These are phyloP conservation scores for Mastomys coucha DNA, from an alignment of 2,113 vertebrate genomes.

Conservation along the genomic window DNA sequence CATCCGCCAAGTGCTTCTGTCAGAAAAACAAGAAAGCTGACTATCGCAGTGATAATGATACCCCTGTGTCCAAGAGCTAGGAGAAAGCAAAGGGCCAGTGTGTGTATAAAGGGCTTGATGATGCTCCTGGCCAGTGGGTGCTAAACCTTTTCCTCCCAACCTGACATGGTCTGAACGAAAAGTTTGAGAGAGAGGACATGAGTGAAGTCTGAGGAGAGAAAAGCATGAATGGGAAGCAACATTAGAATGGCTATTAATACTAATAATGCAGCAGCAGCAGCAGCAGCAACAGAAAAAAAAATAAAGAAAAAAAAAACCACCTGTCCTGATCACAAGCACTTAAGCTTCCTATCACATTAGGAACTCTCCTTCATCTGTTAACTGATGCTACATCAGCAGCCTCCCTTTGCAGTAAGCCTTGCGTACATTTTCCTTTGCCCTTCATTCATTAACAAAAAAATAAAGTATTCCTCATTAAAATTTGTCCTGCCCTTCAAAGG, in stretches of 20 bases:
- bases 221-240: not conserved
- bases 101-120: not conserved
- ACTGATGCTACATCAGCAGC: slow-evolving; percentile 59
- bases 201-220: slow-evolving; percentile 5
- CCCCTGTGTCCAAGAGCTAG: fast-evolving
- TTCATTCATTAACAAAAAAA: slow-evolving; percentile 72
- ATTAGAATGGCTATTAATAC: not conserved
- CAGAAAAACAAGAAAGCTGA: not conserved
- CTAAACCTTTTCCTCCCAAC: not conserved
- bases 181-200: slow-evolving; percentile 40
- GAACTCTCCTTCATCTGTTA: slow-evolving; percentile 75
- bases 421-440: slow-evolving; percentile 59
- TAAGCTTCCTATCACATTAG: not conserved
- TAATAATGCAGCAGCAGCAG: too few relatives aligned
- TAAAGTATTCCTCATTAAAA: slow-evolving; percentile 54
- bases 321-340: not conserved
- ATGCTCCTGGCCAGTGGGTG: not conserved
- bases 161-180: not conserved
- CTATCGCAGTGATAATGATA: not conserved
- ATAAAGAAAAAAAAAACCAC: too few relatives aligned
- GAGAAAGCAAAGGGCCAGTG: not conserved
- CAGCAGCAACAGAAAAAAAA: not conserved
- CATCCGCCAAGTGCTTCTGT: not conserved
- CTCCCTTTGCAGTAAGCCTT: slow-evolving; percentile 66
- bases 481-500: slow-evolving; percentile 75